Evolutionary conservation across 2,888 invertebrate genomes (phyloP), one percentile per base, ranked within the genome.

Genomic region (Drosophila kokeensis): DNA sequence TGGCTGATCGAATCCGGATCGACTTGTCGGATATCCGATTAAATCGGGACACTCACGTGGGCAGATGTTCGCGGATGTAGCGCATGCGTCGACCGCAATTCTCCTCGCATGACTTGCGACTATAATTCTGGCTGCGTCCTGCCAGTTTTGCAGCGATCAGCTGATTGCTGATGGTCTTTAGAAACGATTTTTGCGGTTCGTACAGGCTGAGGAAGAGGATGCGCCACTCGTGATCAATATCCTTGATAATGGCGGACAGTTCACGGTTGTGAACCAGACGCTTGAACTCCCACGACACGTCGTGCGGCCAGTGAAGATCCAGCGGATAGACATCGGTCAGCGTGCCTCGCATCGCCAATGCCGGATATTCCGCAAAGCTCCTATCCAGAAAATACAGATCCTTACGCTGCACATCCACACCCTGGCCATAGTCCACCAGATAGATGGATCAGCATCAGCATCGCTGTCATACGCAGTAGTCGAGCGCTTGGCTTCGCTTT

Each of bases 11-110:
- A 18, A 38, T 38, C 18, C 38, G 38, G 38, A 38, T 21, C 13
- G 13, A 42, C 21, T 42, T 21, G 21, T 0, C 7, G 42, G 7
- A 45, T 45, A 21, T 45, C 42, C 42, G 21, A 45, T 13, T 21
- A 21, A 11, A n/a, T 29, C 3, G 4, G 15, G 7, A 42, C 13
- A 48, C 45, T 11, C 7, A 70, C 77, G 61, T 69, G 29, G 78
- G 73, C 24, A 76, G 54, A 3, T 30, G 50, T 32, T 82, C 76
- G 1, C 81, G 66, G n/a, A 83, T 45, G 32, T 73, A 82, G 8
- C 78, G 76, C 7, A 72, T 1, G 1, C 79, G 65, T 5, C 55
- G 58, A 1, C 79, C 84, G 8, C 30, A 42, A 30, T 74, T 45
- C 1, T 10, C 30, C 0, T n/a, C 6, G 0, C 70, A 49, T 2